Base-by-base conservation (phyloP, 1,140 invertebrate genomes). In the Neodiprion pinetum region DNA sequence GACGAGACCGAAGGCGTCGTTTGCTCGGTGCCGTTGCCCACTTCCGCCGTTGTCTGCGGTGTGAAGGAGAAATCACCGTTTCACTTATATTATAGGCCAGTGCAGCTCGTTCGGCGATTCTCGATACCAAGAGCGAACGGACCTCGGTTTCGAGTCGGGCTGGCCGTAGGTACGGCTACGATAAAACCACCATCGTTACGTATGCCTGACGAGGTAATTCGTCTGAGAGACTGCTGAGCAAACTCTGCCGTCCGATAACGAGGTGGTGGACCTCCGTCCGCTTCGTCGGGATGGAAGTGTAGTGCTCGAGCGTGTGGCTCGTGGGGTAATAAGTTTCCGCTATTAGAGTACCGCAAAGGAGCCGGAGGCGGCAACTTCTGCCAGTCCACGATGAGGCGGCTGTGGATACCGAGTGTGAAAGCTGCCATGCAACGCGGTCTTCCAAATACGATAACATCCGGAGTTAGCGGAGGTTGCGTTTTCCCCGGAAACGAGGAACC, bases 311-410 rank as follows among this genome's bases (percentile, higher is more conserved):
- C 40, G 21, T 7, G 21, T 69, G 67, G 10, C 5, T 69, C 28
- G 67, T 21, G 5, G 67, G 12, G 67, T 47, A 69, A 69, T 69
- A 69, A 69, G 67, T 69, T 69, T 14, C 67, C 14, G 67, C 67
- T 47, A 69, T 69, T 69, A 69, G 11, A 11, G 40, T 11, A 69
- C 14, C 67, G 67, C 23, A 23, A 69, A 69, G 67, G 14, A 14
- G 17, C 17, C 61, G 12, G 14, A 47, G 67, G 11, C 17, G 40
- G 10, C 23, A 14, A 23, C 67, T 23, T 47, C 67, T 23, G 5
- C 7, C 5, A 7, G 11, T 61, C 5, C 9, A 14, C 53, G 53
- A 61, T 5, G 11, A 17, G n/a, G 53, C 11, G 8, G 53, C 28
- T 40, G 28, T 40, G 28, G 28, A 40, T 40, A 40, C 28, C 28